phyloP scores from a whole-genome alignment of 2,888 invertebrate species.

The Choreutis nemorana region DNA sequence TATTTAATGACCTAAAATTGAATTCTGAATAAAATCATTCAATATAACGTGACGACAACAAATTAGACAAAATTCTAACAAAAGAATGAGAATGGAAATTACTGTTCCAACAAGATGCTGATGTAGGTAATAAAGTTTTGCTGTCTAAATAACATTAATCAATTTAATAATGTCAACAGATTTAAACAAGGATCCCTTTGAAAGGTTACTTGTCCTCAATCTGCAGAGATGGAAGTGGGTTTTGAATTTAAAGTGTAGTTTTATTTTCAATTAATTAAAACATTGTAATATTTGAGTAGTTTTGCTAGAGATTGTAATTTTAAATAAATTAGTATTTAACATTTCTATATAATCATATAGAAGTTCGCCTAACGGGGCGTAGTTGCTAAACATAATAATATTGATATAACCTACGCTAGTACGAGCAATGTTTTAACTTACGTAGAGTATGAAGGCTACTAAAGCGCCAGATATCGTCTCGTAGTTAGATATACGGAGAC shows the following conservation, averaged over 20 bases:
- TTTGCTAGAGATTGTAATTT: constrained; percentile 59
- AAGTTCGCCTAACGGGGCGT: constrained; percentile 62
- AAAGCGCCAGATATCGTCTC: constrained; percentile 30
- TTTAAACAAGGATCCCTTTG: constrained; percentile 45
- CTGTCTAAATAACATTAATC: no score
- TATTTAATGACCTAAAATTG: no score
- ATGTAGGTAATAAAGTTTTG: no score
- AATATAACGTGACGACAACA: no score
- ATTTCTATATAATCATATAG: constrained; percentile 49
- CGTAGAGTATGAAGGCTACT: constrained; percentile 37
- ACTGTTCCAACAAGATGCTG: no score
- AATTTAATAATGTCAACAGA: constrained; percentile 45
- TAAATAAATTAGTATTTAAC: constrained; percentile 44
- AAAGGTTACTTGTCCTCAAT: constrained; percentile 47
- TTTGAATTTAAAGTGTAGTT: constrained; percentile 44
- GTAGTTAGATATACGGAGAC: constrained; percentile 49
- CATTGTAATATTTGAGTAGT: constrained; percentile 40
- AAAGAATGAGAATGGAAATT: no score
- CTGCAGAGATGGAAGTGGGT: constrained; percentile 50
- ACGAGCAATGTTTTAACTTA: background rate
- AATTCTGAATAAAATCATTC: no score
- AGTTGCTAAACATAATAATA: constrained; percentile 41
- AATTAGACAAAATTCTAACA: no score
- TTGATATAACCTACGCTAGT: constrained; percentile 5
- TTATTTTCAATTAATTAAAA: constrained; percentile 33